A percentile compares a stretch with the other conserved stretches of the same genome.
Evolutionary conservation across 2,113 vertebrate genomes (phyloP).

Genomic region (Typhlomys cinereus): DNA sequence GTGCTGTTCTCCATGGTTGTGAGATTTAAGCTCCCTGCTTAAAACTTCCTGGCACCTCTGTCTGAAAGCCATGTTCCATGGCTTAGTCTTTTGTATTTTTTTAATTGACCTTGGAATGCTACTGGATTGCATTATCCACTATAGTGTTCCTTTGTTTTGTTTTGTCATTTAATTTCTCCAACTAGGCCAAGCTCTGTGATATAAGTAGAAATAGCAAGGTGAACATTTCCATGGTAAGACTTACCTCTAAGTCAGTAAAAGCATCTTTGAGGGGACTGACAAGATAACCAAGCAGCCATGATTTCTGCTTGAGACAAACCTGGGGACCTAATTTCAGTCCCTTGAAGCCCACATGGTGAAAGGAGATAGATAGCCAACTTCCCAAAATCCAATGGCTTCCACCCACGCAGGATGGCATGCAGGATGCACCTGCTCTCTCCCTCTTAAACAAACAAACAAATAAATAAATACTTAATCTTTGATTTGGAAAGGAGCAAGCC

Average conservation of each 20-base stretch:
- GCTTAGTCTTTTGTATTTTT: not conserved
- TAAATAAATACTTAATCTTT: too few species aligned
- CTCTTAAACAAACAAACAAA: not conserved
- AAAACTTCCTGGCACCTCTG: not conserved
- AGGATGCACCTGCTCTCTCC: too few species aligned
- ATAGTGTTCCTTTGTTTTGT: not conserved
- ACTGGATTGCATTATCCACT: not conserved
- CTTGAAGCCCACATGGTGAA: too few species aligned
- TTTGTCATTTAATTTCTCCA: not conserved
- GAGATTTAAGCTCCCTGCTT: not conserved
- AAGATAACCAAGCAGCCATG: not conserved
- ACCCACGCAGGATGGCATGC: too few species aligned
- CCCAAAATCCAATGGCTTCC: too few species aligned
- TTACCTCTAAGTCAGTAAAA: not conserved
- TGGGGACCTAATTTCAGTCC: too few species aligned
- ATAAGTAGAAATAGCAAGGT: not conserved
- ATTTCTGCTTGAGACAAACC: too few species aligned
- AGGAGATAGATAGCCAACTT: too few species aligned
- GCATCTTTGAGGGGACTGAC: not conserved
- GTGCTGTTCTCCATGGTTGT: not conserved
- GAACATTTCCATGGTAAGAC: not conserved
- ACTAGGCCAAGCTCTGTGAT: not conserved
- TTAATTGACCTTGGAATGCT: not conserved
- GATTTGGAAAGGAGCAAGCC: too few species aligned
- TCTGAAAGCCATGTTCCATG: slow-evolving; percentile 6